phyloP scores from a whole-genome alignment of 2,797 vertebrate species.

The Argentina silus region DNA sequence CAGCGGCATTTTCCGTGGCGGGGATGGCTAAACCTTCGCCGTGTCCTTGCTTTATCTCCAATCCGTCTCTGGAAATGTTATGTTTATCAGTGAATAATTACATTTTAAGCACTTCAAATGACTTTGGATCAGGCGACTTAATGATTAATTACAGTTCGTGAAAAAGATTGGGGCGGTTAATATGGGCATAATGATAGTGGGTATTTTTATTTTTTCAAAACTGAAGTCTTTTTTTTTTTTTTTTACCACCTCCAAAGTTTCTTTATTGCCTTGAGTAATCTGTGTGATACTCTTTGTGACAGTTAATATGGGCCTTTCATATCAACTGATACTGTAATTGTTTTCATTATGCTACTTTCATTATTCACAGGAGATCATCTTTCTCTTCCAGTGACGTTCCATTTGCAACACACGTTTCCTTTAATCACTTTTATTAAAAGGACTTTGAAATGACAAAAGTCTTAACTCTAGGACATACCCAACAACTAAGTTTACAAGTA shows the following conservation, averaged over 20 bases:
- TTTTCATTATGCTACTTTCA: constrained; percentile 41
- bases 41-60: constrained; percentile 54
- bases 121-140: constrained; percentile 62
- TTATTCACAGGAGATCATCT: constrained; percentile 35
- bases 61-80: constrained; percentile 57
- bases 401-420: constrained; percentile 31
- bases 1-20: constrained; percentile 50
- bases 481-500: too few relatives aligned
- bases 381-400: constrained; percentile 22
- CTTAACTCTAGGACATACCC: not conserved
- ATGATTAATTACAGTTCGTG: constrained; percentile 70
- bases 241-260: constrained; percentile 29
- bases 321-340: constrained; percentile 36
- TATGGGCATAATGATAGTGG: constrained; percentile 28
- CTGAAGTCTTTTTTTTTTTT: constrained; percentile 22
- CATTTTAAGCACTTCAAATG: constrained; percentile 74
- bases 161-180: constrained; percentile 58
- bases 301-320: constrained; percentile 47
- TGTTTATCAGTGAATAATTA: constrained; percentile 74
- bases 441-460: constrained; percentile 28
- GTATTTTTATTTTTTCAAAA: constrained; percentile 24
- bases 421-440: constrained; percentile 5
- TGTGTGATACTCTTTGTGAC: constrained; percentile 40
- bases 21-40: constrained; percentile 47
- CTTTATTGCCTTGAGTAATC: constrained; percentile 31